phyloP scores from a whole-genome alignment of 2,797 vertebrate genomes.

The Pantherophis alleghaniensis region DNA sequence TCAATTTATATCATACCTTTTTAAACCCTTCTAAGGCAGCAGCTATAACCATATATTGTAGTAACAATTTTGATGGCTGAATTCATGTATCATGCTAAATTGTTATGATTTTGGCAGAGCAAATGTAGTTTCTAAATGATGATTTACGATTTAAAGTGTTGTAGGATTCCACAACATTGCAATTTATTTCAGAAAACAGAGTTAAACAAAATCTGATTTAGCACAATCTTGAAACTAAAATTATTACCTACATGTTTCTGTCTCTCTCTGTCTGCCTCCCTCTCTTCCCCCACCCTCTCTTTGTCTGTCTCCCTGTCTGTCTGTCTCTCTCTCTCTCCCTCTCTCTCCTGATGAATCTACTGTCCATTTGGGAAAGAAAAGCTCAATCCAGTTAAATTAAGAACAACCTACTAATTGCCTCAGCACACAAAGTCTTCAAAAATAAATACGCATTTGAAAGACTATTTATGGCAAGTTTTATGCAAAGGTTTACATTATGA shows the following conservation, averaged over 20 bases:
- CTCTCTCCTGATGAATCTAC: neutral
- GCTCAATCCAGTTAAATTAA: neutral
- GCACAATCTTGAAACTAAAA: neutral
- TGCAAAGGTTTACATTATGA: neutral
- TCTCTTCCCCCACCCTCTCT: too few relatives aligned
- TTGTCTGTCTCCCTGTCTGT: neutral
- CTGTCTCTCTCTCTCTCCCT: too few relatives aligned
- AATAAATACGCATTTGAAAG: neutral
- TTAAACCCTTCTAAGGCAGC: neutral
- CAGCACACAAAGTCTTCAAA: neutral
- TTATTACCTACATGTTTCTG: neutral
- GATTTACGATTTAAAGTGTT: neutral
- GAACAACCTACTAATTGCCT: neutral
- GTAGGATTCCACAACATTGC: neutral
- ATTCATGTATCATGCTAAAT: neutral
- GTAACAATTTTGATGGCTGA: neutral
- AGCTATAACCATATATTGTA: neutral
- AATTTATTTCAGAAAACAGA: neutral
- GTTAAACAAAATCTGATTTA: neutral
- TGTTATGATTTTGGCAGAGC: neutral
- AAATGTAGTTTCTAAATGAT: neutral
- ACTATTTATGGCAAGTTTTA: neutral
- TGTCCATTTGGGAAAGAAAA: neutral
- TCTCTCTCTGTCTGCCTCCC: neutral
- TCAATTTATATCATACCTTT: neutral